Percentiles rank a stretch among this genome's conserved stretches.
These are phyloP conservation scores for Hipposideros armiger DNA, from an alignment of 2,113 vertebrate species.

Conservation along the genomic window DNA sequence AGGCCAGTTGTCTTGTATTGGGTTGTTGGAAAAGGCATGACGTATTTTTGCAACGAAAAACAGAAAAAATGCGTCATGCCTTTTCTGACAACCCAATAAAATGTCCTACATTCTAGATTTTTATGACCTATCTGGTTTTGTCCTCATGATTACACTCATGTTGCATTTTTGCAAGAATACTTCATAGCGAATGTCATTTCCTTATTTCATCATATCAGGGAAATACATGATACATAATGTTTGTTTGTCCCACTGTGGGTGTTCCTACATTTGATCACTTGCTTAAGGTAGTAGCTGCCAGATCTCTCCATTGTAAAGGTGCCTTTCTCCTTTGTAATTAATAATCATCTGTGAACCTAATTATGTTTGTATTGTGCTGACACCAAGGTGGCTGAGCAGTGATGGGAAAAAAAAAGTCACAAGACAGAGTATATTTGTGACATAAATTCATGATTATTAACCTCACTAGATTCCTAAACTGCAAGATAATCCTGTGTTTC, in stretches of 20 bases:
- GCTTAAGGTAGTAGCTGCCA: background rate
- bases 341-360: slow-evolving; percentile 20
- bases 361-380: background rate
- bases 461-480: background rate
- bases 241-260: background rate
- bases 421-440: background rate
- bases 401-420: background rate
- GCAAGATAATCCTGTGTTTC: background rate
- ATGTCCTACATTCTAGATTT: background rate
- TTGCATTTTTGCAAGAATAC: slow-evolving; percentile 19
- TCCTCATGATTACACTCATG: background rate
- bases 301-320: background rate
- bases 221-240: background rate
- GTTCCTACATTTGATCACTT: slow-evolving; percentile 25
- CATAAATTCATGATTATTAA: slow-evolving; percentile 35
- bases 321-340: background rate
- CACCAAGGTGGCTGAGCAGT: background rate
- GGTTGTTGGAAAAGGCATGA: too few relatives aligned
- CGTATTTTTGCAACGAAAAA: too few relatives aligned
- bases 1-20: background rate
- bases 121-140: background rate
- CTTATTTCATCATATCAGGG: background rate
- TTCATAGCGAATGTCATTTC: background rate
- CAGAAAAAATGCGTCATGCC: too few relatives aligned
- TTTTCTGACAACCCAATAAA: background rate